Evolutionary conservation across 2,888 invertebrate genomes (phyloP).

Genomic region (Mesochorus sp.): DNA sequence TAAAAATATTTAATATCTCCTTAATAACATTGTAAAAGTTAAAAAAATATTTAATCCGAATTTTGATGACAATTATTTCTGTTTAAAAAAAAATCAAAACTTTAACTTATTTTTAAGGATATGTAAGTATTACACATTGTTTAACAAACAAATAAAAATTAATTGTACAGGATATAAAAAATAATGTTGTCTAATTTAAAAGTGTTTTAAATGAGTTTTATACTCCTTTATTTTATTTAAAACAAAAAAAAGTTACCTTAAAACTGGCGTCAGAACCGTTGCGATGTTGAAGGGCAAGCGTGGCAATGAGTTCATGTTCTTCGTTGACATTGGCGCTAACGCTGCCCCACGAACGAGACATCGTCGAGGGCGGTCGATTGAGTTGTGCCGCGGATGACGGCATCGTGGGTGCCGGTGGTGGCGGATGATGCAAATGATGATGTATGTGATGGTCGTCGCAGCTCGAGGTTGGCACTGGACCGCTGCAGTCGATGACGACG

Average conservation of each 20-base stretch:
- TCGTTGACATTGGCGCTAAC: constrained; percentile 80
- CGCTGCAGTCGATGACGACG: constrained; percentile 81
- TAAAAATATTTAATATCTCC: too few relatives aligned
- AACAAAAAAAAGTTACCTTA: constrained; percentile 84
- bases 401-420: constrained; percentile 86
- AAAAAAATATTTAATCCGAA: too few relatives aligned
- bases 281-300: constrained; percentile 84
- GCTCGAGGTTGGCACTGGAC: constrained; percentile 82
- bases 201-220: too few relatives aligned
- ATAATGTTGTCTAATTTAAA: too few relatives aligned
- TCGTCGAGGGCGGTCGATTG: constrained; percentile 82
- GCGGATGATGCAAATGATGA: constrained; percentile 75
- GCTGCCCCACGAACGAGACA: constrained; percentile 85
- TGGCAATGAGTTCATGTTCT: constrained; percentile 81
- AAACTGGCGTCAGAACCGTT: constrained; percentile 93
- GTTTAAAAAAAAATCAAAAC: too few relatives aligned
- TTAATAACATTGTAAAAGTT: too few relatives aligned
- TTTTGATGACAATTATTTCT: too few relatives aligned
- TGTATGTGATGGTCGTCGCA: constrained; percentile 77
- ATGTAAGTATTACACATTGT: too few relatives aligned
- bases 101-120: too few relatives aligned
- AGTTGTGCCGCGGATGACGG: constrained; percentile 86
- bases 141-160: too few relatives aligned
- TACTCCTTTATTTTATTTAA: too few relatives aligned
- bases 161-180: too few relatives aligned